Evolutionary conservation across 2,113 vertebrate species (phyloP), one percentile per base, ranked within the genome.

Genomic region (Sorex fumeus): DNA sequence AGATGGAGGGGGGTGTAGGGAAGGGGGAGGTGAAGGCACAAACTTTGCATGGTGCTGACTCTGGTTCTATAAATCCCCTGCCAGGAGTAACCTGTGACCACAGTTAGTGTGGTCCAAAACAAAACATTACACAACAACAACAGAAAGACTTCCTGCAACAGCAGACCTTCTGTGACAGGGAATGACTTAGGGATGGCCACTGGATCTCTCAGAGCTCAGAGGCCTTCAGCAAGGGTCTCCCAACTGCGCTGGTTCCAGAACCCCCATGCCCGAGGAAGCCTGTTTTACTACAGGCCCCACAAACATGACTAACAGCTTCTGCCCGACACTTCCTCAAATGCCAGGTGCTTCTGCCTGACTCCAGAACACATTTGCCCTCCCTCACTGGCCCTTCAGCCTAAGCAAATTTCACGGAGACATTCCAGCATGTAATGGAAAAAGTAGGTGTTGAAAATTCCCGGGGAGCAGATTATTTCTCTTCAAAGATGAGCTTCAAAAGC

Each of bases 351-450:
- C 90, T 84, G 80, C 60, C 69, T 89, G 76, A 84, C 57, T 95
- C 72, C 95, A 90, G 83, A 64, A 93, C 87, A 95, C 71, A 76
- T 92, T 62, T 88, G 88, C 90, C 21, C 67, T 67, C 45, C 64
- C 40, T 1, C 10, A 27, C 6, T n/a, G 40, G 93, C 36, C 13
- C 47, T 94, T 95, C 92, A 72, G 62, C 32, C 69, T 70, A 93
- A 93, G 94, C 13, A 93, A 76, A 91, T 88, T 74, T 67, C 89
- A 84, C 72, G 76, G 23, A 94, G 84, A 95, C 64, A 84, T 8
- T 60, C 19, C 30, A 92, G 34, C 70, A 82, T 53, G 81, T 75
- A 94, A 93, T n/a, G 71, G 34, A 79, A 93, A 95, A 95, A 96
- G 81, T 57, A 40, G 8, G 69, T 40, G 36, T 27, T 94, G 76